Evolutionary conservation across 2,113 vertebrate genomes (phyloP), one percentile per base, ranked within the genome.

Genomic region (Pterocles orientalis): DNA sequence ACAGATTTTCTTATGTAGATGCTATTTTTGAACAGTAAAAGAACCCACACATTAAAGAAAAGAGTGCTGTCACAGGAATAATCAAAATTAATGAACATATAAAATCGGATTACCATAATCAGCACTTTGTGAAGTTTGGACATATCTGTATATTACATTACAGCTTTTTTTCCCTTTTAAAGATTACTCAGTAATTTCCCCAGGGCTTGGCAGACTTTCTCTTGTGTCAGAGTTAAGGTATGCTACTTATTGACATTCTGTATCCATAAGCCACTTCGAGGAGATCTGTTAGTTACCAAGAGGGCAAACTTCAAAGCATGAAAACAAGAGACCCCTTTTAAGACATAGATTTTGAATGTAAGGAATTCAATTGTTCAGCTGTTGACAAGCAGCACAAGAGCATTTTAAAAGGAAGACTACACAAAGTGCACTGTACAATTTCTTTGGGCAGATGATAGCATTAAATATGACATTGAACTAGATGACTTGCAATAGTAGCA

Each of bases 271-370:
- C 57, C 71, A 72, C 61, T 92, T 84, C 77, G 31, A 81, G 64
- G 82, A 95, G 82, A 94, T 64, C 85, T 88, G 33, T 79, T 41
- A 62, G 54, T 16, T 76, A 94, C 81, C 79, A 91, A 89, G 26
- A 66, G 86, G 78, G 56, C 61, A 76, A 80, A 90, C 86, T 90
- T 94, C 90, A 96, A 92, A 96, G 88, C 72, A 60, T 4, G 18
- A 24, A 73, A 91, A 84, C 62, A 73, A 82, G 53, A 64, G 57
- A 68, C 53, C 23, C 39, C 17, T 82, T 82, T 95, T 80, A 60
- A 61, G 88, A 81, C 65, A 82, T 11, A 50, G n/a, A 53, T 88
- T 97, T 82, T 97, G 45, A 95, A 72, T 12, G 47, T 36, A 86
- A 94, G 72, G 69, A 68, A 94, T 90, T 91, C 43, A 60, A 17